phyloP scores from a whole-genome alignment of 2,113 vertebrate species.

The Rhynchomys soricoides region DNA sequence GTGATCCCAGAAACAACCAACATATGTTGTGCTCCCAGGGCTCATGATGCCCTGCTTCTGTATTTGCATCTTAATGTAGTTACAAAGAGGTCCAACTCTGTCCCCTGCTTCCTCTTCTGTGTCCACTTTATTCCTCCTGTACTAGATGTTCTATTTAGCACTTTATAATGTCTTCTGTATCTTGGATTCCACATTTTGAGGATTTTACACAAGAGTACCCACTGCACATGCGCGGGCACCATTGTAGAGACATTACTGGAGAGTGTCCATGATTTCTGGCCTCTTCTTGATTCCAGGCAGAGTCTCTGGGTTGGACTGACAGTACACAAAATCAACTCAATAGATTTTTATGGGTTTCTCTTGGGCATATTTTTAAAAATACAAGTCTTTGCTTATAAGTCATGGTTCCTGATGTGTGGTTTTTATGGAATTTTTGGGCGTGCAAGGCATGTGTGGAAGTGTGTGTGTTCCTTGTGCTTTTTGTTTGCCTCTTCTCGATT shows the following conservation, averaged over 20 bases:
- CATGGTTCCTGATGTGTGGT: no score
- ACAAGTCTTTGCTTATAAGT: no score
- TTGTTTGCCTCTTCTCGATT: no score
- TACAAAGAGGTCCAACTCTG: not conserved
- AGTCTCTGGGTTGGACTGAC: not conserved
- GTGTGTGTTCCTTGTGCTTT: no score
- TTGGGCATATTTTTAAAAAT: no score
- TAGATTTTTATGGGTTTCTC: no score
- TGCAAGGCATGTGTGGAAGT: no score
- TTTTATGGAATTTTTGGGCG: no score
- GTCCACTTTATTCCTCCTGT: not conserved
- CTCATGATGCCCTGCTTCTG: not conserved
- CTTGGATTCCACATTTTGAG: not conserved
- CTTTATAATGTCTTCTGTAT: no score
- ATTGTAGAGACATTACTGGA: not conserved
- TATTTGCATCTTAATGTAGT: not conserved
- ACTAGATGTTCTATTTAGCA: no score
- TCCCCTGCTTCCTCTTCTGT: not conserved
- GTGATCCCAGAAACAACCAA: not conserved
- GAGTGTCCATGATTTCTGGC: not conserved
- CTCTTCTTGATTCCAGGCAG: not conserved
- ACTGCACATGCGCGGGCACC: not conserved
- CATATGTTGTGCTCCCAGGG: fast-evolving
- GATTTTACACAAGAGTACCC: not conserved
- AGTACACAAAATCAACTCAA: not conserved